Evolutionary conservation across 2,888 invertebrate species (phyloP), one percentile per base, ranked within the genome.

Genomic region (Amphipyra tragopoginis): DNA sequence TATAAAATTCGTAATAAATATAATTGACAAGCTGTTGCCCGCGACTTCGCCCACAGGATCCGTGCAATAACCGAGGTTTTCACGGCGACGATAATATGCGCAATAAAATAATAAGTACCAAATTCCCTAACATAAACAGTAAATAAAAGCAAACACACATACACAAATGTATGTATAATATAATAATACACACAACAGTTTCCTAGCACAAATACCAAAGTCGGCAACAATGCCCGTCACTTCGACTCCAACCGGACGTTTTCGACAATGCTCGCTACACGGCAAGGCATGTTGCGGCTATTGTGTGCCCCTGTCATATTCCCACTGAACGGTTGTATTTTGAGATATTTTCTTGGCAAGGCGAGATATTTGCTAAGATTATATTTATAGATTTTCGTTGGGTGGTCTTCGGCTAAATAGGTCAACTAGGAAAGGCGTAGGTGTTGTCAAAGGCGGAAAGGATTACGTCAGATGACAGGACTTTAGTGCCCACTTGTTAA

Each of bases 191-290:
- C 53, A 57, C 44, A 65, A 63, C 47, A 69, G 57, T 58, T 67
- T 75, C 64, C 44, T 29, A 45, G 68, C 54, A 75, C 58, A 60
- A 75, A 79, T 75, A 79, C 79, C 66, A 58, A 55, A 52, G 60
- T 56, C 55, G 65, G 14, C 34, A 84, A 92, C 91, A 92, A 92
- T 87, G 86, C 86, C 83, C 86, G 90, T 91, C 88, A 84, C 85
- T 87, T 86, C 86, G 36, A 10, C 14, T 38, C 21, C 21, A 86
- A 83, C 74, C 77, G 82, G 80, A 72, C 79, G 71, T 80, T 82
- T 77, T 76, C 79, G 80, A 83, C 85, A 80, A 78, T 81, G 47
- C 53, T 75, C 67, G 52, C 48, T 48, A 69, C 55, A 69, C 52
- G 47, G 48, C 64, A 51, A 73, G 66, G 48, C 59, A 58, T 52